phyloP scores from a whole-genome alignment of 1,140 invertebrate genomes.

The Drosophila repletoides region DNA sequence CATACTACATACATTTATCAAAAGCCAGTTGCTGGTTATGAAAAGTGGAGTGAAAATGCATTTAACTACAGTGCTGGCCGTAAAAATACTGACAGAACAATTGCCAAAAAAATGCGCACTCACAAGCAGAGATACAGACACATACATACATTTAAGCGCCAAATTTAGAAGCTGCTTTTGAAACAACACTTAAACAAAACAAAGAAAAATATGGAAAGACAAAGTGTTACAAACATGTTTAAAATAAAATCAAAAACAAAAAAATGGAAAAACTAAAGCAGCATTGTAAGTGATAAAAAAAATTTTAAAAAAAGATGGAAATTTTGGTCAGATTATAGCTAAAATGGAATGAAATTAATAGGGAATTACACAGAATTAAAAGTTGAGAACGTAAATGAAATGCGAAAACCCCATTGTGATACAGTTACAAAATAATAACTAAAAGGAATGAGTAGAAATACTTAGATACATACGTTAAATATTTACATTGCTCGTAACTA shows the following conservation, averaged over 20 bases:
- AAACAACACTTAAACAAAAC: constrained; percentile 13
- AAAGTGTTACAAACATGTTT: constrained; percentile 6
- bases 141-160: constrained; percentile 59
- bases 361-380: background rate
- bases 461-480: constrained; percentile 50
- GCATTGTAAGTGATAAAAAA: constrained; percentile 58
- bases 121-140: constrained; percentile 33
- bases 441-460: constrained; percentile 43
- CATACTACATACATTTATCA: constrained; percentile 43
- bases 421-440: constrained; percentile 38
- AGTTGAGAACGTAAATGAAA: constrained; percentile 13
- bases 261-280: constrained; percentile 30
- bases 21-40: constrained; percentile 38
- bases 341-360: constrained; percentile 19
- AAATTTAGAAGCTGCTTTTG: constrained; percentile 58
- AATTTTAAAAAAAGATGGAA: constrained; percentile 34
- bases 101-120: constrained; percentile 51
- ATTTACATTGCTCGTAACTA: constrained; percentile 36
- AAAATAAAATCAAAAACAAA: constrained; percentile 7
- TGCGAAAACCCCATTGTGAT: constrained; percentile 40
- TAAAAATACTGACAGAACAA: constrained; percentile 50
- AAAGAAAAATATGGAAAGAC: constrained; percentile 4
- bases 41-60: constrained; percentile 37
- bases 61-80: constrained; percentile 35
- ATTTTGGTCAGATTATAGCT: constrained; percentile 33